phyloP scores from a whole-genome alignment of 2,888 invertebrate species.

The Zygothrica quintamaculata region DNA sequence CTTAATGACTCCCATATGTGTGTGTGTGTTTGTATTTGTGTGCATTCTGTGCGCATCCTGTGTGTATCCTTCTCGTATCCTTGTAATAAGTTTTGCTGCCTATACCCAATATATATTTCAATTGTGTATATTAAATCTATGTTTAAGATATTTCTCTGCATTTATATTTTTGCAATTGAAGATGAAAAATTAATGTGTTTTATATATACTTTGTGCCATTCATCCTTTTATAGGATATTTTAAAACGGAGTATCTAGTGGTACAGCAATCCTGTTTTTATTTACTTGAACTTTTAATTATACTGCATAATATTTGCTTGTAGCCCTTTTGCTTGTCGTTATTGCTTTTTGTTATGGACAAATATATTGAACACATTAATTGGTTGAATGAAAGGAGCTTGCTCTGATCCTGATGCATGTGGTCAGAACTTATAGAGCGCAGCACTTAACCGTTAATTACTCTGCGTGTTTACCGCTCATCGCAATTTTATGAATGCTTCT shows the following conservation, averaged over 20 bases:
- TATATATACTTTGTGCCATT: too few species aligned
- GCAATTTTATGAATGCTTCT: constrained; percentile 76
- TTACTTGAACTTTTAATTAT: constrained; percentile 37
- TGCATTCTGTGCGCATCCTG: too few species aligned
- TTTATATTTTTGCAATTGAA: too few species aligned
- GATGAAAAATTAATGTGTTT: too few species aligned
- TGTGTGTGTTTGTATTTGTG: too few species aligned
- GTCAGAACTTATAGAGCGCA: constrained; percentile 49
- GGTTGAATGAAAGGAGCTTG: constrained; percentile 64
- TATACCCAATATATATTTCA: constrained; percentile 1
- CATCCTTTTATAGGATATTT: constrained; percentile 8
- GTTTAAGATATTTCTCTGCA: too few species aligned
- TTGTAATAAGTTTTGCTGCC: constrained; percentile 23
- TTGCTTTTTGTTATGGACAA: constrained; percentile 53
- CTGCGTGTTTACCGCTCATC: constrained; percentile 77
- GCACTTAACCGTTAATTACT: constrained; percentile 77
- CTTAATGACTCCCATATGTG: constrained; percentile 73
- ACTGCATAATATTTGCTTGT: constrained; percentile 15
- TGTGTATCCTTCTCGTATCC: constrained; percentile 28
- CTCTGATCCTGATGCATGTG: neutral
- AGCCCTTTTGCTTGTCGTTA: constrained; percentile 35
- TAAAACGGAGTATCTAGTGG: neutral
- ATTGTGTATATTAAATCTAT: too few species aligned
- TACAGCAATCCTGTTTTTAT: constrained; percentile 8
- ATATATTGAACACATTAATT: constrained; percentile 78